Conservation (phyloP, 1,140 invertebrate genomes). For the Neuroterus valhalla region DNA sequence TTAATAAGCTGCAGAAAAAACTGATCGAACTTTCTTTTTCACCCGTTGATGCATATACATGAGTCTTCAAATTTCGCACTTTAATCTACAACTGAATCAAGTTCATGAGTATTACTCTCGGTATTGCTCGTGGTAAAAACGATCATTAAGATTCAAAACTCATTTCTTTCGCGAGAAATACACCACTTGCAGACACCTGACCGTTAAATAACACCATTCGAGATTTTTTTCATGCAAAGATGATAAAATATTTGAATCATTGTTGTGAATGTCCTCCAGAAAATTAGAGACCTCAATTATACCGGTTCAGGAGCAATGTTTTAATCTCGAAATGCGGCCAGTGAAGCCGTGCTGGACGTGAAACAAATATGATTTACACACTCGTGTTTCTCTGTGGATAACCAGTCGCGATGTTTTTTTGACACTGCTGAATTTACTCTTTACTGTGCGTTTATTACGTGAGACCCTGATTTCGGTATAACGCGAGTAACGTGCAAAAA, state of each 20-base stretch:
- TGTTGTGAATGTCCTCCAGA: not conserved
- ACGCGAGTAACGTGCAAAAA: not conserved
- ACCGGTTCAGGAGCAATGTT: not conserved
- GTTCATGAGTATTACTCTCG: not conserved
- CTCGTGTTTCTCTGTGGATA: not conserved
- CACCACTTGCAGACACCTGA: not conserved
- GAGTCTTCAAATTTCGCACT: conserved; percentile 18
- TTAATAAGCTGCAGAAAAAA: conserved; percentile 19
- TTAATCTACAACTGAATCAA: conserved; percentile 3
- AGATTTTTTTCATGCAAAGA: not conserved
- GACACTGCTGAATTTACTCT: not conserved
- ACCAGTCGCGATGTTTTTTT: not conserved
- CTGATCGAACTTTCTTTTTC: conserved; percentile 2
- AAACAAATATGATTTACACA: conserved; percentile 12
- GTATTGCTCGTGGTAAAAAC: not conserved
- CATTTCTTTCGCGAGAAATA: not conserved
- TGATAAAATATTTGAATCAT: not conserved
- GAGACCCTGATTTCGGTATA: not conserved
- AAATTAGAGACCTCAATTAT: not conserved
- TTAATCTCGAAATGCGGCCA: not conserved
- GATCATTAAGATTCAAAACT: not conserved
- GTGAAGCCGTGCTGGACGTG: not conserved
- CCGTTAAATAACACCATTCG: not conserved
- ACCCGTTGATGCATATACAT: not conserved
- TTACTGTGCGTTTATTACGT: conserved; percentile 2